Evolutionary conservation across 1,140 invertebrate genomes (phyloP).

Genomic region (Melipona quadrifasciata): DNA sequence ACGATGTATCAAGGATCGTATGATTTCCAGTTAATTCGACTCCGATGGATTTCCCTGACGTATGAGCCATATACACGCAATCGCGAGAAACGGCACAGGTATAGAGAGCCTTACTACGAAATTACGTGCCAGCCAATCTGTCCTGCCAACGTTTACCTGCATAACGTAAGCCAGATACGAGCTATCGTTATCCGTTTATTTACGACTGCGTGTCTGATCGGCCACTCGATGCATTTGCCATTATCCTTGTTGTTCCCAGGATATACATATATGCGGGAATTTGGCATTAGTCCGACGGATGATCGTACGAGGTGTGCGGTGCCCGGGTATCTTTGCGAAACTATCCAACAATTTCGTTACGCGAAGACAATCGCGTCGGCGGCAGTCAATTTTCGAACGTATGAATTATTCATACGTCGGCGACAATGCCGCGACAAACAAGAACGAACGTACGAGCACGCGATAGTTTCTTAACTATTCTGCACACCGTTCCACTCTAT

Average conservation of each 20-base stretch:
- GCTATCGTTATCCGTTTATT: slow-evolving; percentile 74
- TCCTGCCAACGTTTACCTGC: slow-evolving; percentile 51
- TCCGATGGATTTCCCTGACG: slow-evolving; percentile 27
- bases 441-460: not conserved
- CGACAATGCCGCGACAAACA: not conserved
- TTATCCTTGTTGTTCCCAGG: slow-evolving; percentile 53
- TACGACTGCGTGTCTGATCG: slow-evolving; percentile 64
- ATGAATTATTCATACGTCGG: not conserved
- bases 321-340: slow-evolving; percentile 11
- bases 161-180: slow-evolving; percentile 63
- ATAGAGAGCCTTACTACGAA: slow-evolving; percentile 31
- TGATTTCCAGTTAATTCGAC: slow-evolving; percentile 37
- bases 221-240: slow-evolving; percentile 56
- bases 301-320: not conserved
- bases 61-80: not conserved
- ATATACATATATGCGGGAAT: slow-evolving; percentile 33
- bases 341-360: not conserved
- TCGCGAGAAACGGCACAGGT: not conserved
- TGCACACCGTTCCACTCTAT: too few species aligned
- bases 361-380: too few species aligned
- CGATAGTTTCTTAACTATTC: not conserved
- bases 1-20: not conserved
- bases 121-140: slow-evolving; percentile 58
- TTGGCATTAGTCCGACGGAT: slow-evolving; percentile 58
- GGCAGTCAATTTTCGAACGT: not conserved